These are phyloP conservation scores for Sthenelais limicola DNA, from an alignment of 2,888 invertebrate genomes.

Conservation along the genomic window DNA sequence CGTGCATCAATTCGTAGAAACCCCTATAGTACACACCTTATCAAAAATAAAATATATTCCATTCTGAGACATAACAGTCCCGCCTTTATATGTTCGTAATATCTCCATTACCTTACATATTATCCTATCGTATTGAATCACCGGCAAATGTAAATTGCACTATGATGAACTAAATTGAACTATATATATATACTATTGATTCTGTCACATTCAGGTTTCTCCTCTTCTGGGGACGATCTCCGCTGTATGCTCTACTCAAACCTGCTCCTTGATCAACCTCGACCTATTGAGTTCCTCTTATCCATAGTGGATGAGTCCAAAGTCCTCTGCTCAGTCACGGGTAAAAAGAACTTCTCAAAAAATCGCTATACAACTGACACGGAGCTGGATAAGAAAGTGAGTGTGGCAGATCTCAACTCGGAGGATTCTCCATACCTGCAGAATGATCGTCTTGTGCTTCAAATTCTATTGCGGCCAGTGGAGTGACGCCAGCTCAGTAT, in stretches of 20 bases:
- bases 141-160: no score
- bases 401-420: constrained; percentile 60
- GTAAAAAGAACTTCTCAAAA: constrained; percentile 73
- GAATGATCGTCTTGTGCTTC: constrained; percentile 62
- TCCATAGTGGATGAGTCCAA: constrained; percentile 66
- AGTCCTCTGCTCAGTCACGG: constrained; percentile 49
- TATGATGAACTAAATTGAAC: no score
- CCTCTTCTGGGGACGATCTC: constrained; percentile 64
- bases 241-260: constrained; percentile 66
- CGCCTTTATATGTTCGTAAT: no score
- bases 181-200: no score
- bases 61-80: no score
- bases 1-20: no score
- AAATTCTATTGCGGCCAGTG: constrained; percentile 64
- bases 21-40: no score
- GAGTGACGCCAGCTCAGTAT: constrained; percentile 56
- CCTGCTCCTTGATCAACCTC: constrained; percentile 69
- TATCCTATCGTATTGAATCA: no score
- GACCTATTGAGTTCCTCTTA: constrained; percentile 69
- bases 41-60: no score
- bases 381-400: constrained; percentile 72
- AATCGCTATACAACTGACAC: constrained; percentile 72
- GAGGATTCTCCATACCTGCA: constrained; percentile 62
- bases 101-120: no score
- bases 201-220: no score